A percentile compares a stretch with the other conserved stretches of the same genome.
Conservation (phyloP, 2,888 invertebrate genomes). For the Limnephilus rhombicus region DNA sequence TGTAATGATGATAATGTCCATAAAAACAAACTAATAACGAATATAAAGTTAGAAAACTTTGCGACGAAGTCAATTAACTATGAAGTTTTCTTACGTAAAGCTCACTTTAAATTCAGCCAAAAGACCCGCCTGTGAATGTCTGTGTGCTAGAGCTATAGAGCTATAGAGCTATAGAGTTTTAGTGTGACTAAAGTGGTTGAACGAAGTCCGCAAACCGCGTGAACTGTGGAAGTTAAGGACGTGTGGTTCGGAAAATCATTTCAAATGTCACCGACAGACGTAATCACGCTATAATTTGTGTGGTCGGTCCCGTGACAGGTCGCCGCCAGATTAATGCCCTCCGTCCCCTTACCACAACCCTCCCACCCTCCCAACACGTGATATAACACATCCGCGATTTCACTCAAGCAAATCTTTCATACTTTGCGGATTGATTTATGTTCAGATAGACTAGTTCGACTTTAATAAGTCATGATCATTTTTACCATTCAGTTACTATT, state of each 20-base stretch:
- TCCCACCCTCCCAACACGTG: neutral
- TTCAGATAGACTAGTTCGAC: neutral
- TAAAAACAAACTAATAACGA: too few species aligned
- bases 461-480: neutral
- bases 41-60: neutral
- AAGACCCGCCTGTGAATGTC: neutral
- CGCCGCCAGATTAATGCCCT: slow-evolving; percentile 14
- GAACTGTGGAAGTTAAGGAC: neutral
- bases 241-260: neutral
- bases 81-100: neutral
- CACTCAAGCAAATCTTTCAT: neutral
- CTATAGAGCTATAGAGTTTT: neutral
- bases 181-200: neutral
- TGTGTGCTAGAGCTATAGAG: neutral
- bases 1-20: too few species aligned
- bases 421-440: neutral
- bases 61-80: neutral
- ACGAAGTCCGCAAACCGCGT: neutral
- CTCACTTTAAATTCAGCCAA: neutral
- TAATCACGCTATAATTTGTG: slow-evolving; percentile 24
- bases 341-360: too few species aligned
- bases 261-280: slow-evolving; percentile 15
- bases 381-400: neutral
- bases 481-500: too few species aligned
- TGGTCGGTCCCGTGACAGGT: neutral